Evolutionary conservation across 2,113 vertebrate species (phyloP).

Genomic region (Marmota monax): DNA sequence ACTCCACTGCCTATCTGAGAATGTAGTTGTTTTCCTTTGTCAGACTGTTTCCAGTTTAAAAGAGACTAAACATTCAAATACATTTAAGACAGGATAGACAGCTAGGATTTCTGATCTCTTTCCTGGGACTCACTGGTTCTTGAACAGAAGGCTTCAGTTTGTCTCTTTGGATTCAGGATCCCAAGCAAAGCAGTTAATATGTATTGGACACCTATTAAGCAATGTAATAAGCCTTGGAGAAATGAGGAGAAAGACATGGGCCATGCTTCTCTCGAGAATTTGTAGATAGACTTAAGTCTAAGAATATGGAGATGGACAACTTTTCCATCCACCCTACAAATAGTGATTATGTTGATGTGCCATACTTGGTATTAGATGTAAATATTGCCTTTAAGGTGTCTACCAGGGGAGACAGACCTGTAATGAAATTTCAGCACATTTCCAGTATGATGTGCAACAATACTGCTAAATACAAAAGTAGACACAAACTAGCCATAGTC

Average conservation of each 20-base stretch:
- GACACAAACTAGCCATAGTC: not conserved
- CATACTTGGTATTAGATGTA: not conserved
- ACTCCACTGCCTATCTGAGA: not conserved
- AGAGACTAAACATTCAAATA: not conserved
- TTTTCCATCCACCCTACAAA: not conserved
- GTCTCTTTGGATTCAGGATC: conserved; percentile 23
- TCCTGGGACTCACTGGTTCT: not conserved
- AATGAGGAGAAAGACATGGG: not conserved
- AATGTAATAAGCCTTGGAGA: not conserved
- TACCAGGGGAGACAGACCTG: not conserved
- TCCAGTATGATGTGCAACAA: not conserved
- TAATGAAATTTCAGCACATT: not conserved
- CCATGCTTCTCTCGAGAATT: not conserved
- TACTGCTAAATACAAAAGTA: not conserved
- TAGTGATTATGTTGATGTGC: not conserved
- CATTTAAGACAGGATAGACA: not conserved
- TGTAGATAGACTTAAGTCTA: not conserved
- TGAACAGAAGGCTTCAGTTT: conserved; percentile 18
- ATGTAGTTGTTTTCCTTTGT: not conserved
- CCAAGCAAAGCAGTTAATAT: not conserved
- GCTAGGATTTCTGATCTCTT: not conserved
- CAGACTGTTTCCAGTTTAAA: not conserved
- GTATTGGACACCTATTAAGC: not conserved
- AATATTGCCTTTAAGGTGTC: not conserved
- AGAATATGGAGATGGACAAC: not conserved